Base-by-base conservation (phyloP, 2,113 vertebrate species). In the Maccullochella peelii region DNA sequence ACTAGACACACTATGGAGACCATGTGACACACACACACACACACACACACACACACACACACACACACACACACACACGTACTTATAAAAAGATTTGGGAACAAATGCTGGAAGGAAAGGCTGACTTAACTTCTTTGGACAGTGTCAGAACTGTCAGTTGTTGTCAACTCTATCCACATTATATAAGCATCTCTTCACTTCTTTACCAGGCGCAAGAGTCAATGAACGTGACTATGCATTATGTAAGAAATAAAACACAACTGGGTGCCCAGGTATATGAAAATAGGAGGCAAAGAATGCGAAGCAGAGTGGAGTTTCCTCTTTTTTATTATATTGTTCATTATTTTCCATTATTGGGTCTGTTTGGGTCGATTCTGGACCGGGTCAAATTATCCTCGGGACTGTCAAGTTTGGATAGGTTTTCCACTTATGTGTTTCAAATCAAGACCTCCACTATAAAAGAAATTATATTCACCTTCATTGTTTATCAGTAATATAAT, bases 81-180 rank as follows among this genome's bases (percentile, higher is more conserved):
- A 67, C 68, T 16, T 23, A 10, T 27, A 42, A 2, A 63, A 67
- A 79, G 33, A 83, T 71, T 79, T 82, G 86, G 86, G 81, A 66
- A 89, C 79, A 90, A 91, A 85, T 25, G 90, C 90, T 86, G 27
- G 86, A 66, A 91, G 92, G 80, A 84, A 75, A 87, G 55, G 23
- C 6, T 83, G 90, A 94, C 70, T 90, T 85, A 82, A 93, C 82
- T 68, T 84, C 77, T 70, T 86, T 44, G 89, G 89, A 93, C 90
- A 90, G 68, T 63, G 65, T 91, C 82, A 91, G 75, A 86, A 73
- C 55, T 85, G 91, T 91, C 91, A 91, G 80, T 73, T 84, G 77
- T 71, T 21, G 83, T 85, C 83, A 87, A 82, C 70, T 92, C 18
- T 27, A 25, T 84, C 57, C 54, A 52, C 69, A 79, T 93, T 94